Evolutionary conservation across 2,797 vertebrate species (phyloP).

Genomic region (Acrocephalus scirpaceus): DNA sequence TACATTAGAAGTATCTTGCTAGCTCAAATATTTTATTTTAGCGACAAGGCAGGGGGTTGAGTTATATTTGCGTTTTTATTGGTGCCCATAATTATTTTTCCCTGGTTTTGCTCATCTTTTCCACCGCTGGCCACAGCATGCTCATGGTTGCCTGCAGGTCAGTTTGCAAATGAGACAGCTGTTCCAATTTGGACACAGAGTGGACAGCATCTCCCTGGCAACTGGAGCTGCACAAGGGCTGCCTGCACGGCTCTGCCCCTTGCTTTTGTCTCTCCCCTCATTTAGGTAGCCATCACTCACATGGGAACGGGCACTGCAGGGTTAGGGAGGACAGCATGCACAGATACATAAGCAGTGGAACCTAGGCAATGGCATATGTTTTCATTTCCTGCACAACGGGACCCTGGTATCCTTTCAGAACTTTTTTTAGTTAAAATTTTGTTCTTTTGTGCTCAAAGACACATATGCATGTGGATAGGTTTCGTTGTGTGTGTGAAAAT

Average conservation of each 20-base stretch:
- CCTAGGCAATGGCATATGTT: fast-evolving
- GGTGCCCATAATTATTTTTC: background rate
- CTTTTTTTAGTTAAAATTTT: background rate
- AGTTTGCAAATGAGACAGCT: constrained; percentile 27
- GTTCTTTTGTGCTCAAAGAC: background rate
- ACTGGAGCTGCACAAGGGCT: background rate
- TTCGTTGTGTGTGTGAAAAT: background rate
- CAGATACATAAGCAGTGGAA: background rate
- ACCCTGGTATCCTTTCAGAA: background rate
- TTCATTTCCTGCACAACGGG: background rate
- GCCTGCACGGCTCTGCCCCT: background rate
- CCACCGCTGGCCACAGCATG: background rate
- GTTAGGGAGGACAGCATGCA: background rate
- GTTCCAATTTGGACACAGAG: background rate
- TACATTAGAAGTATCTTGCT: background rate
- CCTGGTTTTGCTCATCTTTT: background rate
- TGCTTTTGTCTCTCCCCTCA: background rate
- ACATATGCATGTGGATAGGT: fast-evolving
- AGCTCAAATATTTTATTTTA: background rate
- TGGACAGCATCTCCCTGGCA: background rate
- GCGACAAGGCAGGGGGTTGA: background rate
- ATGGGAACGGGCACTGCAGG: fast-evolving
- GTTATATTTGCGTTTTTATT: background rate
- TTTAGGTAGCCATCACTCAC: background rate
- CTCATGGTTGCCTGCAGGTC: background rate